Base-by-base conservation (phyloP, 1,140 invertebrate species). In the Amphibalanus amphitrite region DNA sequence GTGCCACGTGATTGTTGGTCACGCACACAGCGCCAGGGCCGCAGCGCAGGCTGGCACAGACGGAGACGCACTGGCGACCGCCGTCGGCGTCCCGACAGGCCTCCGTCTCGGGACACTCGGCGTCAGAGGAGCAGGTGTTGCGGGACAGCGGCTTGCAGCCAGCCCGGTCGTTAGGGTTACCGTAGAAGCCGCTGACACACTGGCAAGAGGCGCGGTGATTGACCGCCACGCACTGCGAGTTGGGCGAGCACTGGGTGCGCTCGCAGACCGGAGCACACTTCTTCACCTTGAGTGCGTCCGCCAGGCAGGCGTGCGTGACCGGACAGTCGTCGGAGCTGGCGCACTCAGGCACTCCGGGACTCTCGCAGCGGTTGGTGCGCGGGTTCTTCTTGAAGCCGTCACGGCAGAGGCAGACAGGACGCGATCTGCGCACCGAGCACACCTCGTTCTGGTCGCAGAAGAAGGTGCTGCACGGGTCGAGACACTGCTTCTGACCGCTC, bases 81-180 rank as follows among this genome's bases (percentile, higher is more conserved):
- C 82, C 81, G 23, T 77, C 75, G 4, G 82, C 80, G 23, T 80
- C 77, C 74, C 83, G 84, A 78, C 92, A 93, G 1, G 86, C 85
- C 76, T 92, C 87, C 71, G 86, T 86, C 82, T 93, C 91, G 26
- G 86, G 78, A 76, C 92, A 95, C 77, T 93, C 88, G 67, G 85
- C 86, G 79, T 93, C 89, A 30, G 85, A 85, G n/a, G 81, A 79
- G 77, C 92, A 95, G 78, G 88, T 83, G 77, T 93, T 87, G 78
- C 86, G 86, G 1, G 85, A 81, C 0, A 86, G 78, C 20, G 84
- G 84, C 73, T 86, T 83, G 76, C 93, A 96, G 15, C 93, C 93
- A 72, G 87, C 87, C 26, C 92, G 84, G 77, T 93, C 91, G 76
- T 93, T 92, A 6, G 92, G 91, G 82, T 94, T 93, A n/a, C 92